Percentiles rank a stretch among this genome's conserved stretches.
Evolutionary conservation across 2,113 vertebrate species (phyloP).

Genomic region (Brachionichthys hirsutus): DNA sequence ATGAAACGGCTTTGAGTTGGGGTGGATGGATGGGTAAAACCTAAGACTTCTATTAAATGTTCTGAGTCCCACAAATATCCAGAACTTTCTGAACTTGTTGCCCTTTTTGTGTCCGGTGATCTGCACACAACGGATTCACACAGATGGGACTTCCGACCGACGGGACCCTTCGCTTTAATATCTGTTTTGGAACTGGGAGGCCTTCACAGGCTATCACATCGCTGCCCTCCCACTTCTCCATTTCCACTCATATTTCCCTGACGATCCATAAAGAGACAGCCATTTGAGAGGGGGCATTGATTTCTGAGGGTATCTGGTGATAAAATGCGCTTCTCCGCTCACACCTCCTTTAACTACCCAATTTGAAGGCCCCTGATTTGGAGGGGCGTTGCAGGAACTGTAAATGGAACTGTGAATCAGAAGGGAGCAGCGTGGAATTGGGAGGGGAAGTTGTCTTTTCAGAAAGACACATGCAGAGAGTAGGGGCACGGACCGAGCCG

Average conservation of each 20-base stretch:
- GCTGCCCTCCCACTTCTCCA: conserved; percentile 54
- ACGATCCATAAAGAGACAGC: conserved; percentile 75
- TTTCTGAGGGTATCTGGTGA: conserved; percentile 77
- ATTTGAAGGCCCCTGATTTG: conserved; percentile 73
- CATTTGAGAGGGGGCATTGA: conserved; percentile 76
- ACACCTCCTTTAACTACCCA: conserved; percentile 74
- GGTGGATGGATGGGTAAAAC: neutral
- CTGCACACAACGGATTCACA: conserved; percentile 60
- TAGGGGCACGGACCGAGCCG: conserved; percentile 18
- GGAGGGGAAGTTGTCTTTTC: conserved; percentile 44
- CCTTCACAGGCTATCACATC: conserved; percentile 64
- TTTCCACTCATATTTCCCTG: conserved; percentile 74
- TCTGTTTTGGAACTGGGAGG: conserved; percentile 61
- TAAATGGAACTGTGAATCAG: conserved; percentile 64
- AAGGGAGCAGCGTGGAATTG: conserved; percentile 40
- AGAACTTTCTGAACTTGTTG: conserved; percentile 42
- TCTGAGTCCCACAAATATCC: neutral
- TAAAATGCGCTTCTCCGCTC: conserved; percentile 71
- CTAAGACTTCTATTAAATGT: conserved; percentile 4
- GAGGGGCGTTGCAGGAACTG: conserved; percentile 66
- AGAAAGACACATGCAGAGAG: conserved; percentile 49
- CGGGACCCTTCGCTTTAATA: conserved; percentile 63
- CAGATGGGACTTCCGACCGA: conserved; percentile 62
- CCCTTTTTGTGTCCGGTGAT: conserved; percentile 64
- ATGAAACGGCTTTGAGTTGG: conserved; percentile 43